Base-by-base conservation (phyloP, 2,888 invertebrate genomes). In the Dryobotodes eremita region DNA sequence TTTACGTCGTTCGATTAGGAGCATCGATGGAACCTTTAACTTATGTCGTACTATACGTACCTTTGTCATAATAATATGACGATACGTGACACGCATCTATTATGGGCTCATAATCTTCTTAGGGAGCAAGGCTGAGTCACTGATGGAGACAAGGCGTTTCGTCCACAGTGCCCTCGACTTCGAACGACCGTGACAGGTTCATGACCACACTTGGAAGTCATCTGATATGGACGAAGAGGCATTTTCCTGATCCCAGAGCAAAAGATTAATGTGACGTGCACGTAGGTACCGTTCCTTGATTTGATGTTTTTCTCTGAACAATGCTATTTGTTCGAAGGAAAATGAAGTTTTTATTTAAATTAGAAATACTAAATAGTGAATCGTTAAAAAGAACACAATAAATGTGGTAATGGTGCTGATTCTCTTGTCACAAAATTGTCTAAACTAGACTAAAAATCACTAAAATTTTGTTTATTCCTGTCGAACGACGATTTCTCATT, bases 121-220 rank as follows among this genome's bases (percentile, higher is more conserved):
- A 85, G 86, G 86, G 85, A 80, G 87, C 92, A 92, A 93, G 93
- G 93, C 90, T 92, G 91, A 92, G 79, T 90, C 89, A 89, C 88
- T 82, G 83, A 83, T 82, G 77, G 79, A 77, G 77, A 83, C 86
- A 85, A 90, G 87, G 88, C 87, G 82, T 72, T 87, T 82, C 84
- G 90, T 89, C 86, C 89, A 88, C 87, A 48, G 64, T 85, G 92
- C 86, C 94, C 94, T 92, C 92, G 90, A 92, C 91, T 91, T 90
- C 92, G 91, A 93, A 91, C 93, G 93, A 73, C 94, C 94, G 77
- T 94, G 94, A 93, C 91, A 90, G 88, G 89, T 89, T 90, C 91
- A 89, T 90, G 91, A 92, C 91, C 89, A 89, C 86, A 86, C 85
- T 82, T 86, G 88, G 83, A 86, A 78, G 88, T 89, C 79, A 89